phyloP scores from a whole-genome alignment of 2,797 vertebrate genomes.

The Artibeus lituratus region DNA sequence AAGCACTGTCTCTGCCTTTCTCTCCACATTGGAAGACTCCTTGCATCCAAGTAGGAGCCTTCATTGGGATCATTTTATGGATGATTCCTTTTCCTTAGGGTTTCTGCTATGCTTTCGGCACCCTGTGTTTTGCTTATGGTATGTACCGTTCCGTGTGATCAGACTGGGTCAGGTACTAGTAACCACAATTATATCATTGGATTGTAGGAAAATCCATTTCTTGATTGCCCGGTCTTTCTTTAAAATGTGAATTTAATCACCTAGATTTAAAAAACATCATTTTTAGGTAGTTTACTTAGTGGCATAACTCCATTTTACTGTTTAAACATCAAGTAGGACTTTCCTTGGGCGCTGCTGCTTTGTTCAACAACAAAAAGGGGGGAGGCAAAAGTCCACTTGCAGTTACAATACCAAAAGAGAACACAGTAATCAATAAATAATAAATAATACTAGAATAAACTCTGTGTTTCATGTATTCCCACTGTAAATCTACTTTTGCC shows the following conservation, averaged over 20 bases:
- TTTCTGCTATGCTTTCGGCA: not conserved
- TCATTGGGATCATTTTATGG: not conserved
- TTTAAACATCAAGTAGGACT: not conserved
- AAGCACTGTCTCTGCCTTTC: not conserved
- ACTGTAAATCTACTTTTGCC: not conserved
- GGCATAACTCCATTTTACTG: not conserved
- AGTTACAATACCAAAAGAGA: not conserved
- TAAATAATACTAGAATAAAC: not conserved
- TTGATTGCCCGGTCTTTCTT: not conserved
- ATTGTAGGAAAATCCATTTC: not conserved
- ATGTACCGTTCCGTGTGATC: not conserved
- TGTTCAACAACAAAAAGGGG: not conserved
- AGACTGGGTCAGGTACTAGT: not conserved
- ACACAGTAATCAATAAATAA: not conserved
- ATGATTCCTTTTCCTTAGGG: not conserved
- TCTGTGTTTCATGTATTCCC: not conserved
- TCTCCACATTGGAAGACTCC: not conserved
- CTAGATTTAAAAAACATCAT: not conserved
- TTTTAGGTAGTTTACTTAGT: not conserved
- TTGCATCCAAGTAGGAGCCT: not conserved
- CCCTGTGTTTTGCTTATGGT: not conserved
- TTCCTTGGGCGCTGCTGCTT: conserved; percentile 23
- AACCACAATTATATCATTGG: not conserved
- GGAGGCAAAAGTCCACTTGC: not conserved
- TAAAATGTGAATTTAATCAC: conserved; percentile 31